phyloP scores from a whole-genome alignment of 64 coral and sea anemone genomes.

The Cladopsammia gracilis region DNA sequence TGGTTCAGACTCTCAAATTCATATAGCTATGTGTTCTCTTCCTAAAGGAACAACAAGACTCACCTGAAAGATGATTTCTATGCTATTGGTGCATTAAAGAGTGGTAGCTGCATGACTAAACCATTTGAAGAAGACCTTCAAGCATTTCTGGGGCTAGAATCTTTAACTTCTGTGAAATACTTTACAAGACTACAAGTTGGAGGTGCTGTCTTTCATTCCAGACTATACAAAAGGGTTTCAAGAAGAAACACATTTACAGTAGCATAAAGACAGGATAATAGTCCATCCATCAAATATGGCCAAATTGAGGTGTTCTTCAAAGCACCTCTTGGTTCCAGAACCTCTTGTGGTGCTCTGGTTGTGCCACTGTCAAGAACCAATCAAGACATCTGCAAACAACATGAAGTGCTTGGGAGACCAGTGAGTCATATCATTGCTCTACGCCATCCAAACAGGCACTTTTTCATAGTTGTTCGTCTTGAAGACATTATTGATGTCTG shows the following conservation, averaged over 20 bases:
- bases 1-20: too few species aligned
- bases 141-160: too few species aligned
- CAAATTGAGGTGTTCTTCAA: slow-evolving; percentile 57
- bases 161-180: slow-evolving; percentile 20
- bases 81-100: slow-evolving; percentile 50
- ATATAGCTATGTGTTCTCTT: slow-evolving; percentile 39
- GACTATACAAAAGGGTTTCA: slow-evolving; percentile 44
- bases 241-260: slow-evolving; percentile 61
- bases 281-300: slow-evolving; percentile 26
- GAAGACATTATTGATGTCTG: slow-evolving; percentile 63
- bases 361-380: background rate
- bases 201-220: slow-evolving; percentile 19
- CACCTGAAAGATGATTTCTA: too few species aligned
- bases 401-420: slow-evolving; percentile 48
- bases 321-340: slow-evolving; percentile 17
- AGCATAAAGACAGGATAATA: slow-evolving; percentile 12
- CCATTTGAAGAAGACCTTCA: slow-evolving; percentile 22
- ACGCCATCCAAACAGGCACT: slow-evolving; percentile 29
- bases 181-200: slow-evolving; percentile 48
- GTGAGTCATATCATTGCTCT: slow-evolving; percentile 30
- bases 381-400: slow-evolving; percentile 41
- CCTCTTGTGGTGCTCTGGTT: slow-evolving; percentile 8
- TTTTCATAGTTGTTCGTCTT: slow-evolving; percentile 33
- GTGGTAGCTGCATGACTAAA: background rate
- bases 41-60: too few species aligned